Base-by-base conservation (phyloP, 2,113 vertebrate species). In the Eublepharis macularius region DNA sequence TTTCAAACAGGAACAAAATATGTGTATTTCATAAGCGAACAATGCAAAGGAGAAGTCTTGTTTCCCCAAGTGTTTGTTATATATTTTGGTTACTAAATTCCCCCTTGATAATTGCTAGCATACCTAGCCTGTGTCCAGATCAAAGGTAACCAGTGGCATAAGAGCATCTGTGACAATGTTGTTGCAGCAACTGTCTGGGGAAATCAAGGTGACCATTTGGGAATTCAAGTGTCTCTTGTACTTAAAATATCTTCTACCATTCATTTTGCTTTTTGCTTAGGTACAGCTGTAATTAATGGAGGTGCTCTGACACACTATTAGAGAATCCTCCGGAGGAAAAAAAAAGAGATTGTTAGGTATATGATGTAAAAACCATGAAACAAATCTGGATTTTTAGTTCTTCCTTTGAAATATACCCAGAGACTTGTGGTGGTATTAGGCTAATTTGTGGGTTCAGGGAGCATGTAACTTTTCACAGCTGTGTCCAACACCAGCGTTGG, bases 261-360 rank as follows among this genome's bases (percentile, higher is more conserved):
- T 70, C 36, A 43, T 19, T 3, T 54, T 54, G 51, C 78, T 41
- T n/a, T 29, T 0, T 11, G 88, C 76, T 82, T 57, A 54, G 89
- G 89, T 54, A 86, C 80, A 91, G 54, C 75, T 90, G 86, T 90
- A 85, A 82, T 88, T 77, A 89, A 34, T 1, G 1, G 68, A 76
- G 39, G 84, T 85, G 57, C 1, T 39, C 68, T 86, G 84, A 90
- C 77, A 83, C 24, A 76, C 49, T 75, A 17, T 88, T 83, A 91
- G 82, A 84, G 81, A 19, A 54, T 54, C 51, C 51, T 54, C 17
- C 19, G 51, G 14, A 54, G 17, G 19, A 54, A 54, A 17, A n/a
- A 54, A 51, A 19, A 54, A 14, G 19, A 14, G 14, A 54, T 54
- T 54, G 51, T 19, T 54, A 45, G 68, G 65, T 78, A 21, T 83